Conservation (phyloP, 2,113 vertebrate genomes). For the Rhynchopsitta pachyrhyncha region DNA sequence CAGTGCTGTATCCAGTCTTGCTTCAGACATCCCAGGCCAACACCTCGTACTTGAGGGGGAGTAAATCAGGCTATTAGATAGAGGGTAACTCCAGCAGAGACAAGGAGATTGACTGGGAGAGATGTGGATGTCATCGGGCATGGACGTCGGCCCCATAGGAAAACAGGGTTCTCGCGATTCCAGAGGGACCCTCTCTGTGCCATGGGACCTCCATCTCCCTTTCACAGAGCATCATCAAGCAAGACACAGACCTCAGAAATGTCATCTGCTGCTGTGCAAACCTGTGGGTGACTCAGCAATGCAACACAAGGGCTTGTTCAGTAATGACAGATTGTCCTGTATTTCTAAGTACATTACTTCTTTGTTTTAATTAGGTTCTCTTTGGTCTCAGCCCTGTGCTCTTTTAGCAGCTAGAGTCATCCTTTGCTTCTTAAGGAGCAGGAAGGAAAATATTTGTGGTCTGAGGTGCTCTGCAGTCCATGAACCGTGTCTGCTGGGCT, state of each 20-base stretch:
- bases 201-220: neutral
- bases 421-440: neutral
- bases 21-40: neutral
- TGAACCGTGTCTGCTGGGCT: neutral
- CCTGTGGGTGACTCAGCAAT: neutral
- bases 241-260: neutral
- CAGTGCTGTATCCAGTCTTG: neutral
- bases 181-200: rapidly evolving
- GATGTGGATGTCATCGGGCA: rapidly evolving
- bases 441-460: neutral
- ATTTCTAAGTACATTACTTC: neutral
- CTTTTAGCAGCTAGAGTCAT: neutral
- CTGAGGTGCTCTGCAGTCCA: neutral
- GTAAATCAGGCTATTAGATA: neutral
- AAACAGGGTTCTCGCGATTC: neutral
- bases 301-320: neutral
- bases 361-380: neutral
- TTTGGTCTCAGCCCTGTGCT: neutral
- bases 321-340: neutral
- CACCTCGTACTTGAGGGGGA: neutral
- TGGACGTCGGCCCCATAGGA: rapidly evolving
- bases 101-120: neutral
- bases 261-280: neutral
- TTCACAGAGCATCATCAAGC: neutral
- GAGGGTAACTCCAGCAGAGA: neutral